Base-by-base conservation (phyloP, 2,888 invertebrate genomes). In the Trisateles emortualis region DNA sequence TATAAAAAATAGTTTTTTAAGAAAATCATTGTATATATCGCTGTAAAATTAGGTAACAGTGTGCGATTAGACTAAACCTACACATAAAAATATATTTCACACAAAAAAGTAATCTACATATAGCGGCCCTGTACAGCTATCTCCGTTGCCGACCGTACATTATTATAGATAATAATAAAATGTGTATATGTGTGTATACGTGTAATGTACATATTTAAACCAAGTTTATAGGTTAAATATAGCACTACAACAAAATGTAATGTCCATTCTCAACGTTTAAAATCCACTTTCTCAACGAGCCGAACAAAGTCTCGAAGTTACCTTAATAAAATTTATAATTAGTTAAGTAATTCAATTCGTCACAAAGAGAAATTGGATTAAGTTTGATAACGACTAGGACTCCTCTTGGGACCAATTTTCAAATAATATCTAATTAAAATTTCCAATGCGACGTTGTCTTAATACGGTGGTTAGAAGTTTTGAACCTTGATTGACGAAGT, bases 401-500 rank as follows among this genome's bases (percentile, higher is more conserved):
- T 64, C 57, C 29, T 60, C 51, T 26, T 19, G 44, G 44, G 48
- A 60, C 56, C 59, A 55, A 68, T 68, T 70, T 68, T 52, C 52
- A 50, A 74, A 69, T 67, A 60, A 62, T 65, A 61, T 63, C 67
- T 57, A 68, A 58, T 63, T 64, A 56, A 72, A 70, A 64, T 72
- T 62, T 62, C 47, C 60, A 64, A 68, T 67, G 60, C 54, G 56
- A 68, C 72, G 64, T 64, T 69, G 54, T 53, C 52, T 67, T 65
- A 59, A 61, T 65, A 59, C 59, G 65, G 71, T 70, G 74, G 64
- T 59, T 59, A 46, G 64, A 79, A 81, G 73, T 78, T 79, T 62
- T 67, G 63, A 72, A 74, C 70, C 74, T 72, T 81, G 82, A 87
- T 83, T 85, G 87, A 81, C 82, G 78, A 81, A 81, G 79, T 81